Conservation (phyloP, 1,140 invertebrate genomes). For the Colletes gigas region DNA sequence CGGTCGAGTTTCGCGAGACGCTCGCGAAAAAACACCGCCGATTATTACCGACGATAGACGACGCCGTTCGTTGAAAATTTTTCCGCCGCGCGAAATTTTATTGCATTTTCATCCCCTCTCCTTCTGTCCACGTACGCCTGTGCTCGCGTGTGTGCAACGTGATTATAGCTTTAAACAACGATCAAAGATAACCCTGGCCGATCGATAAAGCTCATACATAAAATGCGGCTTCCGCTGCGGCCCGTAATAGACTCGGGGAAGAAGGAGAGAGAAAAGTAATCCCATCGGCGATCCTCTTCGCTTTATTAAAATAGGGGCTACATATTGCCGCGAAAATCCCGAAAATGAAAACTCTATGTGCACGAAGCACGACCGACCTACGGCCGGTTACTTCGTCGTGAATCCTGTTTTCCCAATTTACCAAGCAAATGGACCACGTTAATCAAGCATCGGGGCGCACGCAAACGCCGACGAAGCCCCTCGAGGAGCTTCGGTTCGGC, state of each 20-base stretch:
- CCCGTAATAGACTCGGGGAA: not conserved
- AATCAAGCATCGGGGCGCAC: slow-evolving; percentile 8
- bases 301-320: slow-evolving; percentile 41
- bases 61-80: slow-evolving; percentile 19
- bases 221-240: slow-evolving; percentile 17
- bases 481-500: not conserved
- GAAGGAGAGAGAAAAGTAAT: slow-evolving; percentile 3
- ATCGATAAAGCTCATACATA: slow-evolving; percentile 47
- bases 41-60: slow-evolving; percentile 22
- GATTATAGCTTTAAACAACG: slow-evolving; percentile 48
- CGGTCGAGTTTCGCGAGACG: slow-evolving; percentile 14
- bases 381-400: not conserved
- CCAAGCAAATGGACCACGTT: slow-evolving; percentile 27
- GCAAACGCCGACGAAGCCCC: not conserved
- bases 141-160: slow-evolving; percentile 2
- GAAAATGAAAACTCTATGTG: slow-evolving; percentile 22
- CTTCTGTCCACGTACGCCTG: no score
- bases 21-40: slow-evolving; percentile 17
- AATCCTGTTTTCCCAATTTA: slow-evolving; percentile 28
- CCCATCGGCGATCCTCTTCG: slow-evolving; percentile 41
- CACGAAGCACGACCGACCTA: not conserved
- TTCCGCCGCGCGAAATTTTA: slow-evolving; percentile 17
- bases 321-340: slow-evolving; percentile 11
- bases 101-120: not conserved
- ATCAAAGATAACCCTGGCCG: slow-evolving; percentile 42